Conservation (phyloP, 2,797 vertebrate species). For the Numenius phaeopus region DNA sequence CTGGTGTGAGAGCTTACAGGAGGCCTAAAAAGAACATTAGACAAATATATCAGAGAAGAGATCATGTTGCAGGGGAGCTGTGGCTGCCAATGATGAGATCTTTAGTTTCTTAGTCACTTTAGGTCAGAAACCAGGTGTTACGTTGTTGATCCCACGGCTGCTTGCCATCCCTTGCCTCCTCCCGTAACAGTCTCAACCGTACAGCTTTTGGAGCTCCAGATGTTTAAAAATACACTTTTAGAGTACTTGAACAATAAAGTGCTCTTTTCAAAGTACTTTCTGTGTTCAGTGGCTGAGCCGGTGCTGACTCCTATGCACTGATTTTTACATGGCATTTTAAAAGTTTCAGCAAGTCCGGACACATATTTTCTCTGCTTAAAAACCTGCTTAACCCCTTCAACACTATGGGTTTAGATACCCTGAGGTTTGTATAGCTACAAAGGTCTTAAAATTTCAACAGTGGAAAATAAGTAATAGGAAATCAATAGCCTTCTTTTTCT, state of each 20-base stretch:
- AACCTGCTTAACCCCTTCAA: conserved; percentile 32
- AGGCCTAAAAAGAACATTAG: conserved; percentile 44
- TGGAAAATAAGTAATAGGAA: conserved; percentile 12
- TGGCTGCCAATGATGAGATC: conserved; percentile 33
- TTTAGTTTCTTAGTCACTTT: conserved; percentile 55
- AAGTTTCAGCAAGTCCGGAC: neutral
- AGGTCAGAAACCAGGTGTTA: conserved; percentile 62
- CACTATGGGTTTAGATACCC: neutral
- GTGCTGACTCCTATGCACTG: neutral
- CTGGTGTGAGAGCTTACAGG: neutral
- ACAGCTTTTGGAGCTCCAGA: conserved; percentile 14
- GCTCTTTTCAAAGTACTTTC: conserved; percentile 29
- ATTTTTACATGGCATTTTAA: conserved; percentile 50
- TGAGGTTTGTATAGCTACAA: neutral
- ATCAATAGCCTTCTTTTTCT: neutral
- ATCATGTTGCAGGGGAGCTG: conserved; percentile 57
- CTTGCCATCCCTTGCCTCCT: conserved; percentile 7
- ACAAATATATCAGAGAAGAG: conserved; percentile 61
- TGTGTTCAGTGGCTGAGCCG: neutral
- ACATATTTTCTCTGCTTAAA: conserved; percentile 20
- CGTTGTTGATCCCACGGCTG: neutral
- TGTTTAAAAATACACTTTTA: conserved; percentile 59
- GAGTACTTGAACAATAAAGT: conserved; percentile 36
- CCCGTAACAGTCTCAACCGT: neutral
- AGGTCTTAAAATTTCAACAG: neutral